Base-by-base conservation (phyloP, 1,140 invertebrate species). In the Zaprionus inermis region DNA sequence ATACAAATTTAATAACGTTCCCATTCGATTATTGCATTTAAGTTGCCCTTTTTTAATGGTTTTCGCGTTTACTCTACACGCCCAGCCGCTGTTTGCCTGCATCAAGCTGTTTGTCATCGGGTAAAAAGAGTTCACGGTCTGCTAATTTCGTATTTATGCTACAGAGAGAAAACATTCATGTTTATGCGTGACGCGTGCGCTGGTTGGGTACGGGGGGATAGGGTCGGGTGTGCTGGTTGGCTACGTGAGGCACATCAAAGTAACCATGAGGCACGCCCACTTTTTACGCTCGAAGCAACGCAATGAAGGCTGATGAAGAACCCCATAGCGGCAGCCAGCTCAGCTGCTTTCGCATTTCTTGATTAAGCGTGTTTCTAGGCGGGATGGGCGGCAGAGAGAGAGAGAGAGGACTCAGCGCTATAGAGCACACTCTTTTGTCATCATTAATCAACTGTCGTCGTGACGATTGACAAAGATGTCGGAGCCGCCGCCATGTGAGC, bases 191-290 rank as follows among this genome's bases (percentile, higher is more conserved):
- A 38, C 12, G 59, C 36, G 58, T 44, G 72, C 60, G 52, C 44
- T 30, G 22, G n/a, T 22, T 7, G 52, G 12, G 2, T 1, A n/a
- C 18, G 9, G 36, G 72, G 28, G 14, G n/a, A 38, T 7, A 24
- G 11, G 1, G 2, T 11, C 20, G 9, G 36, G 72, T 3, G 28
- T 28, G n/a, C n/a, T n/a, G n/a, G n/a, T n/a, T 64, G 71, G 67
- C 72, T 86, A 88, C 79, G 83, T 79, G 79, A 72, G 79, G 67
- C 46, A 86, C 83, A 86, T 86, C 83, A 86, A 86, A 86, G 83
- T 79, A 83, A 88, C 83, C 69, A 66, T 56, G 56, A 38, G 44
- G 38, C 59, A 41, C 76, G 70, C 84, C 83, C 70, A 88, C 68
- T 68, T 83, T 83, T 72, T 57, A 77, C 59, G 81, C 76, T 76